Evolutionary conservation across 2,888 invertebrate species (phyloP), one percentile per base, ranked within the genome.

Genomic region (Pristionchus maxplancki): DNA sequence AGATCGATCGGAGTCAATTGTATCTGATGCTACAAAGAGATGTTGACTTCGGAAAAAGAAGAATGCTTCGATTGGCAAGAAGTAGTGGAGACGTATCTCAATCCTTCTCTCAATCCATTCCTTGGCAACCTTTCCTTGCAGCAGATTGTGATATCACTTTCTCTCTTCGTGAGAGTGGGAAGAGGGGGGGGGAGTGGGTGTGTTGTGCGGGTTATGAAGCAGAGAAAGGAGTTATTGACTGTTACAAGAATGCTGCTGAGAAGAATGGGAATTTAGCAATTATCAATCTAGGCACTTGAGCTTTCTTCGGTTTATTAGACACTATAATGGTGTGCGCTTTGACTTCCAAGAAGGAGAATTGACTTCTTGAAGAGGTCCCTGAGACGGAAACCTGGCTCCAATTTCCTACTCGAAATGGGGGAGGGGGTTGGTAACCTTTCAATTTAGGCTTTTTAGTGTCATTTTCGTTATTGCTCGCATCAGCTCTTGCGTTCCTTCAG

Each of bases 141-240:
- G 34, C 17, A 6, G 20, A 58, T 37, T 37, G 28, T 67, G 71
- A 71, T 71, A 71, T 71, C 71, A 71, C 71, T 71, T 71, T 71
- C 71, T 71, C 71, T 20, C 37, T 37, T 64, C 71, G 71, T 71
- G 71, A 71, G 37, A 37, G 71, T 71, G 37, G 37, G 71, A 71
- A 37, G 37, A 20, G 17, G 34, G 71, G 20, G 71, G 37, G 71
- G 71, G 31, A 64, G 31, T 34, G 64, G 58, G 58, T 58, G n/a
- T 58, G 58, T 58, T 58, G 58, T 58, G 58, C 24, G 9, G 24
- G 58, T 58, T 58, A 24, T n/a, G 58, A 58, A 58, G 58, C 24
- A n/a, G 53, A 53, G 5, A 53, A 53, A 6, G 53, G 58, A 24
- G 44, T n/a, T 9, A n/a, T n/a, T 58, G 24, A 24, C 8, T 8